Evolutionary conservation across 2,113 vertebrate genomes (phyloP).

Genomic region (Anolis carolinensis): DNA sequence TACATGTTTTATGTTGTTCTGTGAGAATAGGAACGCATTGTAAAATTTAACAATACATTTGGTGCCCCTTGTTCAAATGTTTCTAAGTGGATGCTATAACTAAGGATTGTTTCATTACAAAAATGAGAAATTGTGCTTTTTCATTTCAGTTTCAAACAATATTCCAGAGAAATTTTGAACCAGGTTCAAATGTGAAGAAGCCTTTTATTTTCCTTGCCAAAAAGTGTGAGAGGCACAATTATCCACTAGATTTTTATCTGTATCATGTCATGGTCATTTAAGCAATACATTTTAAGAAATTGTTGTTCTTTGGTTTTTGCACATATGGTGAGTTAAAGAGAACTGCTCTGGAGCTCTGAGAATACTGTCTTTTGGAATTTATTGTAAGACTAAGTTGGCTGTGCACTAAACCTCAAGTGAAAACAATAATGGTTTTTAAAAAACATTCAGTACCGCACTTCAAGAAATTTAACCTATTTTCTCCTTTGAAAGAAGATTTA

Average conservation of each 20-base stretch:
- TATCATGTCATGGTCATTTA: slow-evolving; percentile 16
- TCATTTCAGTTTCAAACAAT: background rate
- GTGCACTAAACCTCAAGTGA: background rate
- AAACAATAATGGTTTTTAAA: background rate
- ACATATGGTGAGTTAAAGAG: background rate
- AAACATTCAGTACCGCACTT: background rate
- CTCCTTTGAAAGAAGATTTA: background rate
- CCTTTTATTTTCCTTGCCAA: slow-evolving; percentile 2
- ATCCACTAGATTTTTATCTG: background rate
- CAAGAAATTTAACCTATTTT: background rate
- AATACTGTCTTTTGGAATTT: background rate
- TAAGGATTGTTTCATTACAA: background rate
- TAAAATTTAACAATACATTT: slow-evolving; percentile 60
- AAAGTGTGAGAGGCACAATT: background rate
- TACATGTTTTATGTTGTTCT: slow-evolving; percentile 58
- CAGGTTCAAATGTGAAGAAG: background rate
- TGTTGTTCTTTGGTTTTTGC: slow-evolving; percentile 13
- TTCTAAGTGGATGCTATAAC: background rate
- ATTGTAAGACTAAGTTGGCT: background rate
- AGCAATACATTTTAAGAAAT: slow-evolving; percentile 21
- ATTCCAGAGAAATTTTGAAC: slow-evolving; percentile 1
- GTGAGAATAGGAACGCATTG: slow-evolving; percentile 41
- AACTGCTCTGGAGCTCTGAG: background rate
- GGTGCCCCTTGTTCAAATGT: slow-evolving; percentile 51
- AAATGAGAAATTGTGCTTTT: background rate